These are phyloP conservation scores for Brachypterus glaber DNA, from an alignment of 2,888 invertebrate genomes.

Conservation along the genomic window DNA sequence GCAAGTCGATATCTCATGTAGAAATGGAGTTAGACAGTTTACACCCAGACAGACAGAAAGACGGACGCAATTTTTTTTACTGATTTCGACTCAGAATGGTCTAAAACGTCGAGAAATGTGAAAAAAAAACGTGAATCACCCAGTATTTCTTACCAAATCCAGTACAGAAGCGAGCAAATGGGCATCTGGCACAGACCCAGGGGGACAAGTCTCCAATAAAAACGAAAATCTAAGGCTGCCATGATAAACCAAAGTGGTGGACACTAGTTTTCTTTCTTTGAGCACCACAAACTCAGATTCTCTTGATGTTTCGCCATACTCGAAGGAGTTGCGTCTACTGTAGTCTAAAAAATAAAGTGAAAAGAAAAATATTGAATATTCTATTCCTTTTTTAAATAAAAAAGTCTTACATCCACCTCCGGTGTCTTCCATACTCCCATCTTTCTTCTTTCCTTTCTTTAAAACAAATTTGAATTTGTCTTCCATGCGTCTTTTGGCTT, in stretches of 20 bases:
- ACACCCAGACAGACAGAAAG: too few species aligned
- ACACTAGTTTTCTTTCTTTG: conserved; percentile 78
- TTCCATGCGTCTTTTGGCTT: conserved; percentile 81
- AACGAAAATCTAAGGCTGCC: conserved; percentile 88
- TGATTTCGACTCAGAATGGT: too few species aligned
- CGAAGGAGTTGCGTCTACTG: conserved; percentile 74
- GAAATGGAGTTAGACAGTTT: too few species aligned
- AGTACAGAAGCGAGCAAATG: conserved; percentile 88
- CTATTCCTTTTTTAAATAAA: neutral
- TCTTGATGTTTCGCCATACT: conserved; percentile 66
- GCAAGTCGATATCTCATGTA: too few species aligned
- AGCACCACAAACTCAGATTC: conserved; percentile 83
- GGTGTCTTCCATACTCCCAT: conserved; percentile 79
- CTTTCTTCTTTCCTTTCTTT: conserved; percentile 80
- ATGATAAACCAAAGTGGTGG: conserved; percentile 66
- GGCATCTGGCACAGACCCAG: conserved; percentile 93
- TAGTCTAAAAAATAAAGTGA: conserved; percentile 44
- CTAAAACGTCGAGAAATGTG: too few species aligned
- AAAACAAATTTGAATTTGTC: conserved; percentile 78
- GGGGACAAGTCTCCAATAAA: conserved; percentile 88
- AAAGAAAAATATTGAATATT: conserved; percentile 1
- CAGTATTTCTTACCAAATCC: conserved; percentile 86
- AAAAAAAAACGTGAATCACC: too few species aligned
- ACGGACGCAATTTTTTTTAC: too few species aligned
- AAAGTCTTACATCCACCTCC: conserved; percentile 59